Conservation (phyloP, 2,888 invertebrate genomes). For the Cephus runcator region DNA sequence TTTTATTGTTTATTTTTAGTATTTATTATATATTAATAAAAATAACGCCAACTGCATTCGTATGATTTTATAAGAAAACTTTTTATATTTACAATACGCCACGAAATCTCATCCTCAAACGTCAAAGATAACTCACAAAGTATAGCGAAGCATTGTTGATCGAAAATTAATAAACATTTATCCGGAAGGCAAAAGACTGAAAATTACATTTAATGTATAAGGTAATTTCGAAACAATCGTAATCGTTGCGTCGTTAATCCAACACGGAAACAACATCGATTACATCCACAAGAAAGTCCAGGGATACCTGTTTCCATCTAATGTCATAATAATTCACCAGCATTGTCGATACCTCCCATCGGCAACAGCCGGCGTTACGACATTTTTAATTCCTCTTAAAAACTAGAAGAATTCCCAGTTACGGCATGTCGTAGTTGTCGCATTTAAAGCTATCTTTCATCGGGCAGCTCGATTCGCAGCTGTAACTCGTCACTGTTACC, state of each 20-base stretch:
- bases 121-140: background rate
- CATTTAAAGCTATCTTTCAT: constrained; percentile 35
- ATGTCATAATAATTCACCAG: constrained; percentile 51
- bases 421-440: constrained; percentile 23
- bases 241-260: background rate
- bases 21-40: no score
- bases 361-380: constrained; percentile 25
- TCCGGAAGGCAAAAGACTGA: background rate
- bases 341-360: constrained; percentile 24
- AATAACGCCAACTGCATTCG: no score
- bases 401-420: constrained; percentile 39
- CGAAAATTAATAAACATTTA: background rate
- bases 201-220: background rate
- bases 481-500: constrained; percentile 37
- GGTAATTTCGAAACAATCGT: background rate
- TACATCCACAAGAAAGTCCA: background rate
- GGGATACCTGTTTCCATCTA: constrained; percentile 30
- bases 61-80: background rate
- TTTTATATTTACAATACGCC: background rate
- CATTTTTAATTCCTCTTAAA: constrained; percentile 42
- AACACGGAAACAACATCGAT: background rate
- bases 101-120: background rate
- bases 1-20: no score
- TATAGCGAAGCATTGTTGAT: background rate
- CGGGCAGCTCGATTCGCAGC: constrained; percentile 29